Base-by-base conservation (phyloP, 2,113 vertebrate species). In the Anseranas semipalmata region DNA sequence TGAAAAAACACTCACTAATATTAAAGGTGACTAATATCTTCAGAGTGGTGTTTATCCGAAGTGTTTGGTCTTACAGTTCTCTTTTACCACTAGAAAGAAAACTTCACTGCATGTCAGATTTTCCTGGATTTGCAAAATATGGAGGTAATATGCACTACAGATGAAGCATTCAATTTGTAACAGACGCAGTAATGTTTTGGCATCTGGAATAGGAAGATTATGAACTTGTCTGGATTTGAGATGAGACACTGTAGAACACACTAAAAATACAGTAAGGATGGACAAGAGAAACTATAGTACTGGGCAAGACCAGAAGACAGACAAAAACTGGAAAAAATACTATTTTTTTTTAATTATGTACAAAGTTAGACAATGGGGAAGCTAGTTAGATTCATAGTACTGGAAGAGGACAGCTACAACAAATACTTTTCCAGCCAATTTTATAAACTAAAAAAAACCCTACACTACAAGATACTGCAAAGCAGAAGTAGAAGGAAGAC, bases 271-370 rank as follows among this genome's bases (percentile, higher is more conserved):
- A 27, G 21, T 37, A 77, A 81, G 7, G 30, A 25, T 0, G 2
- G 59, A 90, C 78, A 94, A 94, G 90, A 95, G 84, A 85, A 90
- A 89, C 92, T 41, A 71, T 2, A 67, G 87, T 84, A 53, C 27
- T 24, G 37, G 53, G 25, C 12, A 50, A 80, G 20, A 58, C 20
- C 33, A 93, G 76, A 58, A 96, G 93, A 72, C 87, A 93, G 90
- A 95, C 56, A 71, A 67, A 82, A 80, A 30, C 22, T 27, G 28
- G 59, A 48, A 76, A 56, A 95, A 92, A 73, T 85, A 77, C 33
- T 39, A 80, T 76, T 76, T 84, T 91, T 91, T 89, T 89, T 96
- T 92, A 85, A 83, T 60, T 78, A 72, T 48, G 53, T 56, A 85
- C 41, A 39, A 67, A 95, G 62, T 87, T 56, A 2, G 59, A 48